Conservation (phyloP, 2,797 vertebrate species). For the Pempheris klunzingeri region DNA sequence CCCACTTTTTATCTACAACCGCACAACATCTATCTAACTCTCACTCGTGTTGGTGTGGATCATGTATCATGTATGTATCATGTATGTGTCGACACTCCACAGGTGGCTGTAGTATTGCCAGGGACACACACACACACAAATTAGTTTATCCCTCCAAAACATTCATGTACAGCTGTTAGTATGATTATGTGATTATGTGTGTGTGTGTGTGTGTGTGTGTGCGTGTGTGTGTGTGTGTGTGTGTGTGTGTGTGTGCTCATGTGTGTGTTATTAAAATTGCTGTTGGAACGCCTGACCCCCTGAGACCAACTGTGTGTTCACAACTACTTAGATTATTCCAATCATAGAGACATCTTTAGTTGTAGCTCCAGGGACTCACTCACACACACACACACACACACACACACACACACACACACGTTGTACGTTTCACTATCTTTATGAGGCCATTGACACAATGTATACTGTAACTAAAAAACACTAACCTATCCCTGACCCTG, state of each 20-base stretch:
- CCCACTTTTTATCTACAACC: neutral
- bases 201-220: constrained; percentile 2
- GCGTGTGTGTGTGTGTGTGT: constrained; percentile 10
- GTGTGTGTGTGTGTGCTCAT: neutral
- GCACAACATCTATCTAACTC: constrained; percentile 36
- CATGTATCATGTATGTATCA: constrained; percentile 37
- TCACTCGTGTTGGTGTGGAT: constrained; percentile 38
- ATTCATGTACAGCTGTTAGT: constrained; percentile 65
- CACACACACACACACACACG: constrained; percentile 23
- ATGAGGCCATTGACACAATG: too few relatives aligned
- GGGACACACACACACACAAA: constrained; percentile 33
- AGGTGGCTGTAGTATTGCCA: constrained; percentile 66
- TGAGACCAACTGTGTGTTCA: constrained; percentile 65
- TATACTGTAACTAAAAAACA: too few relatives aligned
- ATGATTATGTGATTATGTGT: constrained; percentile 59
- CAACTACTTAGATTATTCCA: constrained; percentile 61
- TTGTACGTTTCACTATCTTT: too few relatives aligned
- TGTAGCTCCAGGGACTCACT: constrained; percentile 31
- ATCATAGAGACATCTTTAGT: constrained; percentile 57
- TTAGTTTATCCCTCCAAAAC: constrained; percentile 37
- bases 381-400: constrained; percentile 22
- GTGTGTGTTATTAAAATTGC: constrained; percentile 55
- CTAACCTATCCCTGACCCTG: too few relatives aligned
- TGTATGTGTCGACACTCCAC: constrained; percentile 69
- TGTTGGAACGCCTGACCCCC: constrained; percentile 54